Evolutionary conservation across 2,888 invertebrate genomes (phyloP), one percentile per base, ranked within the genome.

Genomic region (Mantis religiosa): DNA sequence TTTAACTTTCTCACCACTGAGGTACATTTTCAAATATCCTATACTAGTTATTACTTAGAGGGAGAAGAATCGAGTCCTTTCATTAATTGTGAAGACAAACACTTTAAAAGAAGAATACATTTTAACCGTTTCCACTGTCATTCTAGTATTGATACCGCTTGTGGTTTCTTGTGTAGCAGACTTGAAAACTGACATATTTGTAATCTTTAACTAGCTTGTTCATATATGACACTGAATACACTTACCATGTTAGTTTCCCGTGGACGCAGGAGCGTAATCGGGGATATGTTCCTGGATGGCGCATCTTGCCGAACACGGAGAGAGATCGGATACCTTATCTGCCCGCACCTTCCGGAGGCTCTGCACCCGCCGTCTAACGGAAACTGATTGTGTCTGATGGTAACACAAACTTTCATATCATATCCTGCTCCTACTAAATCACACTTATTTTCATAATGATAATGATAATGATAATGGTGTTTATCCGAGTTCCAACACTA

Each of bases 391-490:
- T 82, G 34, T 82, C 87, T 82, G 87, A 82, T 82, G 87, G 87
- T 86, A 86, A 86, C 86, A 86, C 28, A 84, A 30, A 84, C 84
- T 84, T 84, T 84, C 84, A 84, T 84, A 81, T 81, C 86, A 85
- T 54, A 85, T 41, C 85, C 85, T 54, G 87, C 87, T 81, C 82
- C 87, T 30, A 83, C 83, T 85, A 89, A 89, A 85, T 88, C 84
- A 88, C 87, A 89, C 84, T 89, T 89, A 87, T 83, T 89, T 88
- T 89, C 82, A 85, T 89, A 85, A 85, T 83, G 88, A 89, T 89
- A 89, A 88, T 84, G 82, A 89, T 89, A 89, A 89, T 89, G 82
- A 89, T 89, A 89, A 89, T 89, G 82, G 28, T 89, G 87, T 89
- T 87, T 89, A 87, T 89, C 87, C 87, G 47, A 82, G 88, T 83